Conservation (phyloP, 2,888 invertebrate genomes). For the Crepidodera aurea region DNA sequence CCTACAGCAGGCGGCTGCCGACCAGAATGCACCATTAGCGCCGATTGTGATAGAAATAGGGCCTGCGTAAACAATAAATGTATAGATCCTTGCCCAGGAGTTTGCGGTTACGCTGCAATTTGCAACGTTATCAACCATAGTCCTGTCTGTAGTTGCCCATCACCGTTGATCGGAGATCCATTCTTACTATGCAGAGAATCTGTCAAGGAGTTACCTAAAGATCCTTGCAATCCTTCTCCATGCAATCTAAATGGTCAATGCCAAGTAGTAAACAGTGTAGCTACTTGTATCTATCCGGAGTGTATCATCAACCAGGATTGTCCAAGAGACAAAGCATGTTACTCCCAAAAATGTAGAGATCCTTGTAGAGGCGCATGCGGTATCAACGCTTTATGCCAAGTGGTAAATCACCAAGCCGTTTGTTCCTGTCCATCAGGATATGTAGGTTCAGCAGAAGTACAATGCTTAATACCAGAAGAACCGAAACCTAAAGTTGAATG, state of each 20-base stretch:
- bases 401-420: conserved; percentile 80
- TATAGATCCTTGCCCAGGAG: conserved; percentile 80
- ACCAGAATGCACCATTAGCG: conserved; percentile 83
- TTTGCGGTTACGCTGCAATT: conserved; percentile 79
- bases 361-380: conserved; percentile 86
- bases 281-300: conserved; percentile 84
- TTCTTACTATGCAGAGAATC: conserved; percentile 72
- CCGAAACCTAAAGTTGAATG: conserved; percentile 77
- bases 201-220: conserved; percentile 61
- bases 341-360: conserved; percentile 83
- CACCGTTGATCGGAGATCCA: conserved; percentile 79
- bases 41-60: conserved; percentile 78
- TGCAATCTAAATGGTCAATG: conserved; percentile 86
- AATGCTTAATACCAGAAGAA: conserved; percentile 67
- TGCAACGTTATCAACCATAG: conserved; percentile 85
- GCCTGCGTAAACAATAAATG: conserved; percentile 84
- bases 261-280: conserved; percentile 72
- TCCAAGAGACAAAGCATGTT: conserved; percentile 79
- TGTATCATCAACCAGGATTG: conserved; percentile 91
- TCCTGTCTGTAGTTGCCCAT: conserved; percentile 83
- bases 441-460: conserved; percentile 79
- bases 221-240: conserved; percentile 87
- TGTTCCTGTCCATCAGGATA: conserved; percentile 85
- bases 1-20: conserved; percentile 76
- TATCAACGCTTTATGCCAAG: conserved; percentile 80